These are phyloP conservation scores for Tuberolachnus salignus DNA, from an alignment of 2,888 invertebrate species.

Conservation along the genomic window DNA sequence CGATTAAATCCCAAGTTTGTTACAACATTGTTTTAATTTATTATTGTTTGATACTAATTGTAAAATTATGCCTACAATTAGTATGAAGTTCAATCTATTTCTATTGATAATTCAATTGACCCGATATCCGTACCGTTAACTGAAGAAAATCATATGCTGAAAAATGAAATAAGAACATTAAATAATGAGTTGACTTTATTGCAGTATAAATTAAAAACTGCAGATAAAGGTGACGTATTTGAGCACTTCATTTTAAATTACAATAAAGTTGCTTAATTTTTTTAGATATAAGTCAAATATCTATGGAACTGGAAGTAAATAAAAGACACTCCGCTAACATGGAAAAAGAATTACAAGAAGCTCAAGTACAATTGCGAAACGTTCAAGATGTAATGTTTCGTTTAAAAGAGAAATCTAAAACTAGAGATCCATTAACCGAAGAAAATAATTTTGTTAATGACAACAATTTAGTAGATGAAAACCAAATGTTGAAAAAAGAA, in stretches of 20 bases:
- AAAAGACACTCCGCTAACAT: slow-evolving; percentile 55
- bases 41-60: background rate
- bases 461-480: slow-evolving; percentile 38
- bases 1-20: slow-evolving; percentile 45
- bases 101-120: slow-evolving; percentile 59
- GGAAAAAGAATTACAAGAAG: slow-evolving; percentile 53
- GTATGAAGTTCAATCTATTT: slow-evolving; percentile 59
- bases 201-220: slow-evolving; percentile 64
- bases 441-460: slow-evolving; percentile 17
- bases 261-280: background rate
- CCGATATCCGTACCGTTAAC: slow-evolving; percentile 60
- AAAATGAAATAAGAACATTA: slow-evolving; percentile 65
- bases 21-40: background rate
- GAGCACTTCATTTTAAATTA: background rate
- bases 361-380: slow-evolving; percentile 43
- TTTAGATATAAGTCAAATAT: slow-evolving; percentile 40
- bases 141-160: slow-evolving; percentile 62
- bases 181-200: slow-evolving; percentile 66
- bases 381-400: slow-evolving; percentile 54
- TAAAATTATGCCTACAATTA: slow-evolving; percentile 25
- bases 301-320: slow-evolving; percentile 52
- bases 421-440: slow-evolving; percentile 11
- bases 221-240: slow-evolving; percentile 63
- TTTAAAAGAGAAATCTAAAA: slow-evolving; percentile 48
- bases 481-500: slow-evolving; percentile 42